Conservation (phyloP, 2,888 invertebrate genomes). For the Stomorhina lunata region DNA sequence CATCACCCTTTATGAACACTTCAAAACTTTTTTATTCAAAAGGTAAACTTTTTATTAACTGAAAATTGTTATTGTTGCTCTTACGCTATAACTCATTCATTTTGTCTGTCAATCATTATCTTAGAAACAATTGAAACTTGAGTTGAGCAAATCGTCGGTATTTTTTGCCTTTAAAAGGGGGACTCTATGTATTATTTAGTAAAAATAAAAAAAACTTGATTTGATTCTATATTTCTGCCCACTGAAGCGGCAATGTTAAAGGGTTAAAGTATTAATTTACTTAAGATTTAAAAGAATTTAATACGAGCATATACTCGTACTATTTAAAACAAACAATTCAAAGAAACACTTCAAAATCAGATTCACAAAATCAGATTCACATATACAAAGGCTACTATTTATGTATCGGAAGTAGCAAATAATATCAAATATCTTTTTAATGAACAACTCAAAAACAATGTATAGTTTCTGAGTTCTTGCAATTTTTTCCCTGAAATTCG, state of each 20-base stretch:
- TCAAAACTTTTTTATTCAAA: neutral
- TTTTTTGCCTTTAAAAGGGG: neutral
- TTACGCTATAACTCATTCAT: slow-evolving; percentile 37
- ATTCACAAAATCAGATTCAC: too few species aligned
- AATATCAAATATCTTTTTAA: too few species aligned
- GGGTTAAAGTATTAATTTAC: slow-evolving; percentile 62
- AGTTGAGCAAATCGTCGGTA: neutral
- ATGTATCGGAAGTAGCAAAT: too few species aligned
- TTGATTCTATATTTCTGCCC: slow-evolving; percentile 20
- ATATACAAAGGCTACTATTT: too few species aligned
- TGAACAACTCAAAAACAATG: too few species aligned
- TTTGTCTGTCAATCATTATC: slow-evolving; percentile 20
- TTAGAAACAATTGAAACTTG: slow-evolving; percentile 32
- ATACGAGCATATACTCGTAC: neutral
- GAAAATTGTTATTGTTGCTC: slow-evolving; percentile 26
- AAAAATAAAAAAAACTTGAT: neutral
- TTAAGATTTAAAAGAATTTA: slow-evolving; percentile 31
- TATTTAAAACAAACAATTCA: too few species aligned
- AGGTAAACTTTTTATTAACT: slow-evolving; percentile 16
- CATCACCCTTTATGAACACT: neutral
- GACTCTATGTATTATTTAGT: neutral
- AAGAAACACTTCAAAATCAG: too few species aligned
- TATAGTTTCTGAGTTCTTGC: too few species aligned
- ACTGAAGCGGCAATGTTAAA: slow-evolving; percentile 53
- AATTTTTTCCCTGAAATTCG: too few species aligned